Base-by-base conservation (phyloP, 2,888 invertebrate species). In the Rhaphigaster nebulosa region DNA sequence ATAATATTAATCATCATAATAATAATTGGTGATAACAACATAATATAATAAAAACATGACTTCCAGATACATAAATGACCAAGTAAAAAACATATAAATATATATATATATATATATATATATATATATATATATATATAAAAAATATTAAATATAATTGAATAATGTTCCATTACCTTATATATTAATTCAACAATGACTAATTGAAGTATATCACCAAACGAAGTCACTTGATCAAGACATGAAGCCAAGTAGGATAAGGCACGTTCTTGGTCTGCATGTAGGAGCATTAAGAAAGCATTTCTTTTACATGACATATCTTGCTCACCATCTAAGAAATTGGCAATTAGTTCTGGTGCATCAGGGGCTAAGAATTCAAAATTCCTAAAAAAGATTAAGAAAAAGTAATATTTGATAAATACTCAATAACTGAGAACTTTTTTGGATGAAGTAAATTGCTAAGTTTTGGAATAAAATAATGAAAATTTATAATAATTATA, bases 221-320 rank as follows among this genome's bases (percentile, higher is more conserved):
- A 98, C 76, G 96, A 96, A 93, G 96, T 96, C 92, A 99, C 99
- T 94, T 98, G 98, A 93, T 99, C 99, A 88, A 99, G 96, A 93
- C 99, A 97, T 0, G 98, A 97, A 26, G 98, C 97, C 90, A 99
- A 95, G 94, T 99, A 99, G 91, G 97, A 95, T 76, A 99, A 94
- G 0, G 99, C 99, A 80, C 97, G 95, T 93, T 98, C 98, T 94
- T 99, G 98, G 94, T 99, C 99, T 0, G 99, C 99, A 93, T 99
- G 99, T 41, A 99, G 95, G 80, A 99, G 95, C 99, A 99, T 99
- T 92, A 99, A 96, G 94, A 99, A 99, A 0, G 99, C 99, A 94
- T 99, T 99, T 91, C 99, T 95, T 94, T 99, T 98, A 94, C 99
- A 99, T 0, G 99, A 99, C 97, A 99, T 99, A 93, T 99, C 99